phyloP scores from a whole-genome alignment of 2,797 vertebrate species.

The Syngnathus rostellatus region DNA sequence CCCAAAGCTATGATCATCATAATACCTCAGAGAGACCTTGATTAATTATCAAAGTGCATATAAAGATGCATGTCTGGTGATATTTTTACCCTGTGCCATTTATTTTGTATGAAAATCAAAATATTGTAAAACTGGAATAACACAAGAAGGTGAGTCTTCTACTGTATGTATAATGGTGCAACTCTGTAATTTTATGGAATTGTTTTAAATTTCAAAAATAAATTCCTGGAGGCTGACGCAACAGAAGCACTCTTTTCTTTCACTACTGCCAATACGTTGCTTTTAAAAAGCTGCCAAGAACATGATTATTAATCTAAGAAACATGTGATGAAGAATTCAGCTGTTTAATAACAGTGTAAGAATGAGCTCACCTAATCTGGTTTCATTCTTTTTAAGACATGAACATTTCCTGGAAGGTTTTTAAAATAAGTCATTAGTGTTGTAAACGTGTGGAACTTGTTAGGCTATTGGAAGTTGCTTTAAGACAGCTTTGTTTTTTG shows the following conservation, averaged over 20 bases:
- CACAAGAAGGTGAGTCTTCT: constrained; percentile 11
- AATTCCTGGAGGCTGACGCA: constrained; percentile 36
- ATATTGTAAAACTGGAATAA: constrained; percentile 15
- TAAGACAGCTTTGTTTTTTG: constrained; percentile 5
- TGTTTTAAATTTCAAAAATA: constrained; percentile 63
- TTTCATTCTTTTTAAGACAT: constrained; percentile 8
- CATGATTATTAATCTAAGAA: background rate
- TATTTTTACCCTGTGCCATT: constrained; percentile 36
- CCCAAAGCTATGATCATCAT: constrained; percentile 35
- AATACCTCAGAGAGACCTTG: constrained; percentile 46
- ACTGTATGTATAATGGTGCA: background rate
- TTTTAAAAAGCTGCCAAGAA: background rate
- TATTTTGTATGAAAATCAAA: constrained; percentile 35
- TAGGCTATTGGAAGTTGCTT: background rate
- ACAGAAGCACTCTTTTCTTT: background rate
- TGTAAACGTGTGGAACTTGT: constrained; percentile 5
- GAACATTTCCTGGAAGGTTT: constrained; percentile 14
- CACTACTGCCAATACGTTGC: background rate
- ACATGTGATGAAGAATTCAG: background rate
- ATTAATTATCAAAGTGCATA: constrained; percentile 20
- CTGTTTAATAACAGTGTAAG: background rate
- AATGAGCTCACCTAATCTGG: constrained; percentile 6
- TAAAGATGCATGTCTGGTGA: constrained; percentile 29
- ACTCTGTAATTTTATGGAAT: constrained; percentile 53
- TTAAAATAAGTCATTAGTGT: constrained; percentile 16